Conservation (phyloP, 1,140 invertebrate species). For the Drosophila hydei region DNA sequence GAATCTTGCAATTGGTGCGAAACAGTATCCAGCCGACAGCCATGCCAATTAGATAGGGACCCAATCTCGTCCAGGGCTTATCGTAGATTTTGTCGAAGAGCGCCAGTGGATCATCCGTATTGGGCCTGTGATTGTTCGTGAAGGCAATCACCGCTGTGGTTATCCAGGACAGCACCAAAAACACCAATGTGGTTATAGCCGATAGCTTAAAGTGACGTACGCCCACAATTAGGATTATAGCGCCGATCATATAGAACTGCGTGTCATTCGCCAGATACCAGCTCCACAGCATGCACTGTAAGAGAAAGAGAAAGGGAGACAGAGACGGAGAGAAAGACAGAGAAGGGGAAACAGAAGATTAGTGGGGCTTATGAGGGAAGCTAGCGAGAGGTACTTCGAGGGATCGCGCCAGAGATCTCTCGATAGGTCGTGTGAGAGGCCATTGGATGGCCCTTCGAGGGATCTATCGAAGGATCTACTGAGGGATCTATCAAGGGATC, state of each 20-base stretch:
- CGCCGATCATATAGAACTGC: slow-evolving; percentile 92
- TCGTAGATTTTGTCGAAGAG: slow-evolving; percentile 95
- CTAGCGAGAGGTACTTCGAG: too few relatives aligned
- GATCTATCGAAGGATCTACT: too few relatives aligned
- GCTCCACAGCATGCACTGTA: slow-evolving; percentile 94
- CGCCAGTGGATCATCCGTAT: slow-evolving; percentile 91
- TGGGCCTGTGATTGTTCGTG: slow-evolving; percentile 91
- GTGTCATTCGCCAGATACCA: slow-evolving; percentile 95
- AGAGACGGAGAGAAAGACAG: background rate
- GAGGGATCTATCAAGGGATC: too few relatives aligned
- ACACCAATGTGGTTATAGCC: slow-evolving; percentile 86
- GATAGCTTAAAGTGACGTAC: slow-evolving; percentile 90
- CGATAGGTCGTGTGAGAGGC: too few relatives aligned
- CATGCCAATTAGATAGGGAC: slow-evolving; percentile 93
- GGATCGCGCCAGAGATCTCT: too few relatives aligned
- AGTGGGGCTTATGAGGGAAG: too few relatives aligned
- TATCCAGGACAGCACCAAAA: slow-evolving; percentile 90
- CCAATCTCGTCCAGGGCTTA: slow-evolving; percentile 93
- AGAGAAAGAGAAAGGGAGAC: background rate
- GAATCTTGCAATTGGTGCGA: slow-evolving; percentile 91
- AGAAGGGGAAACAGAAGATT: background rate
- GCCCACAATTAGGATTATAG: slow-evolving; percentile 90
- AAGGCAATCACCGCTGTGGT: slow-evolving; percentile 92
- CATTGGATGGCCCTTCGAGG: too few relatives aligned
- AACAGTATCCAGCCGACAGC: slow-evolving; percentile 92